Base-by-base conservation (phyloP, 2,797 vertebrate genomes). In the Propithecus deckenii region DNA sequence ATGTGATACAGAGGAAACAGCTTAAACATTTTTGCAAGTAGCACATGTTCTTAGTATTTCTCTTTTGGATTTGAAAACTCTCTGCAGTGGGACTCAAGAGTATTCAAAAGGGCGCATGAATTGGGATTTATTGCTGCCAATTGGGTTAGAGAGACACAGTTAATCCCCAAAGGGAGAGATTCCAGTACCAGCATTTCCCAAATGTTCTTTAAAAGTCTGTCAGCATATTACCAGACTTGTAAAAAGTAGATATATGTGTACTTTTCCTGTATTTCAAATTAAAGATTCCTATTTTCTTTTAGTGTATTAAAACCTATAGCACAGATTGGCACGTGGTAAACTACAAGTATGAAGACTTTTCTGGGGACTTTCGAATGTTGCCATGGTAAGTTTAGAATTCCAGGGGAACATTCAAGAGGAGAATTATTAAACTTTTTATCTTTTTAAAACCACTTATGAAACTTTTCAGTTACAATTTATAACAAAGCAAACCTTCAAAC, bases 261-360 rank as follows among this genome's bases (percentile, higher is more conserved):
- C 25, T 94, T 96, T 92, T 63, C 0, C 0, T 52, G 20, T 69
- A n/a, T 57, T 35, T 86, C 71, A 94, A 41, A 69, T 89, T 15
- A 75, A 76, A 78, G n/a, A 67, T 76, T 96, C 69, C 35, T 81
- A 32, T 98, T 98, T 98, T 98, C 98, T 99, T 98, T 94, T 99
- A 99, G 99, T 99, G 99, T 98, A 99, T 99, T 99, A 99, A 99
- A 99, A 99, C 99, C 98, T 99, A 99, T 98, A 99, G 99, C 98
- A 99, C 99, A 2, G 99, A 99, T 98, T 99, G 99, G 99, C 99
- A 99, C 0, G 99, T 99, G 59, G 99, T 99, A 97, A 99, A 99
- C 99, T 99, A 99, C 99, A 99, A 99, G 97, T 99, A 99, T 30
- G 99, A 99, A 97, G 99, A 99, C 72, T 99, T 99, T 98, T 99